Evolutionary conservation across 2,113 vertebrate genomes (phyloP).

Genomic region (Rhodinocichla rosea): DNA sequence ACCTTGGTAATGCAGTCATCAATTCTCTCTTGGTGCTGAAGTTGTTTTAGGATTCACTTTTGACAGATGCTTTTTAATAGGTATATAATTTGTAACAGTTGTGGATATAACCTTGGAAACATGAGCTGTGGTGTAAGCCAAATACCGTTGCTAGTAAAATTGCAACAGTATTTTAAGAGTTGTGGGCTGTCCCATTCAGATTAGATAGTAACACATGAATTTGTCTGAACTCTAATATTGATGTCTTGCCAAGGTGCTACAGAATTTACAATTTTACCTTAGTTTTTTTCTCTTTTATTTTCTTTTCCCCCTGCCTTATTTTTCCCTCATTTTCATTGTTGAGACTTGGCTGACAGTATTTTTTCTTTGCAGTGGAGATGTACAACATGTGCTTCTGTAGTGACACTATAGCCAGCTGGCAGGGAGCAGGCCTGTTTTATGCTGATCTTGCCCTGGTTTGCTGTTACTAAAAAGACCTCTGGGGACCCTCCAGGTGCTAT

Average conservation of each 20-base stretch:
- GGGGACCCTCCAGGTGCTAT: background rate
- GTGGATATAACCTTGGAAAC: background rate
- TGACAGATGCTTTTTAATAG: conserved; percentile 1
- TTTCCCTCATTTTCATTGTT: background rate
- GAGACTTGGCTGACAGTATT: background rate
- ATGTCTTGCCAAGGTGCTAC: background rate
- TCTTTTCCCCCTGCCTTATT: accelerated
- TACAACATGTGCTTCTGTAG: background rate
- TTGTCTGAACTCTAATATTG: background rate
- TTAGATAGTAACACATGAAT: background rate
- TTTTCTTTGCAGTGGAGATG: background rate
- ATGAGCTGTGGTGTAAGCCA: background rate
- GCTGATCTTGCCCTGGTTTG: background rate
- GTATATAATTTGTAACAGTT: background rate
- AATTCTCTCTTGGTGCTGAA: background rate
- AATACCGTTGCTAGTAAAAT: background rate
- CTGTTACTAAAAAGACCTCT: background rate
- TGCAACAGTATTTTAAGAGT: background rate
- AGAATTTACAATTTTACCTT: background rate
- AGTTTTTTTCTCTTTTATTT: background rate
- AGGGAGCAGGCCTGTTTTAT: background rate
- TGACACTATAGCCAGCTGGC: background rate
- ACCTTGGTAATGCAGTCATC: background rate
- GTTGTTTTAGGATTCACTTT: background rate
- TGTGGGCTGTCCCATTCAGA: background rate